Percentiles rank a stretch among this genome's conserved stretches.
These are phyloP conservation scores for Crossaster papposus DNA, from an alignment of 53 echinoderm and acorn worm genomes.

Conservation along the genomic window DNA sequence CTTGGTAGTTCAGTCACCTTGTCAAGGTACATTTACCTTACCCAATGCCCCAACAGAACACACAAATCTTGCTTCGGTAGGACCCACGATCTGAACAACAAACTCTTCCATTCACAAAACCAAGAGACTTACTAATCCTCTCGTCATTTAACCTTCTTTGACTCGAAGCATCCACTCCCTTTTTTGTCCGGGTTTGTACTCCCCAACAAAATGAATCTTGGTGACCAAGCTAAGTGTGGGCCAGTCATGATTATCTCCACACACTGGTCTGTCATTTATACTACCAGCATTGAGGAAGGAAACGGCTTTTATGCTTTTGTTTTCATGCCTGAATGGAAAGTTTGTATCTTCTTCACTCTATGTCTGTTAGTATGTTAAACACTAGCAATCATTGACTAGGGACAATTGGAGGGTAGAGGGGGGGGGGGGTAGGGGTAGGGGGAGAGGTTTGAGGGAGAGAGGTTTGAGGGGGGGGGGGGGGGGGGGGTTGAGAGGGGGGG, in stretches of 20 bases:
- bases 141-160: background rate
- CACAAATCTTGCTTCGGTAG: background rate
- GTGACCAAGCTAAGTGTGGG: background rate
- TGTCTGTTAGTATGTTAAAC: background rate
- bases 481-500: too few relatives aligned
- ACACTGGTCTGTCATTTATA: too few relatives aligned
- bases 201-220: background rate
- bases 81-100: background rate
- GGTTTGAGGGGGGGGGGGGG: background rate
- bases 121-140: background rate
- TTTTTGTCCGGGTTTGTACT: background rate
- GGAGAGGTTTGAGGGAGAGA: too few relatives aligned
- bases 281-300: too few relatives aligned
- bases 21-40: background rate
- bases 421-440: background rate
- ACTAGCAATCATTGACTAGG: too few relatives aligned
- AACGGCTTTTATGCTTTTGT: background rate
- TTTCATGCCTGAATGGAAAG: background rate
- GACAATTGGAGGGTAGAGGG: background rate
- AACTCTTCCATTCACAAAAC: background rate
- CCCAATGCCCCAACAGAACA: background rate
- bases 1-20: conserved; percentile 7
- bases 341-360: background rate
- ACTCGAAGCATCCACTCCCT: background rate
- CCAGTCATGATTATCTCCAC: background rate